phyloP scores from a whole-genome alignment of 2,888 invertebrate species.

The Ariolimax columbianus region DNA sequence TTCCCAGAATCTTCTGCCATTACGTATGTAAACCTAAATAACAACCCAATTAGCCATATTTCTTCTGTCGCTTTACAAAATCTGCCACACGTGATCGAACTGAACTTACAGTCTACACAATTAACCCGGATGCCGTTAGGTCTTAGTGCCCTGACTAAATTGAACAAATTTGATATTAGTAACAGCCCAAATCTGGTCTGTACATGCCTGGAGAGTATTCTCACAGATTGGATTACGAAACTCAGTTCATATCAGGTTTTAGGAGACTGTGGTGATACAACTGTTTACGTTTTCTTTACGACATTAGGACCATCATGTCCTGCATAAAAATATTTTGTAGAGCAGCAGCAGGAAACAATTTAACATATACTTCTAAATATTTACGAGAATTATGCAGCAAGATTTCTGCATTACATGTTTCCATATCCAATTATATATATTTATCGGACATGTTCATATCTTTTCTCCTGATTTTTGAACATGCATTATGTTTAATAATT shows the following conservation, averaged over 20 bases:
- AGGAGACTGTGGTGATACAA: neutral
- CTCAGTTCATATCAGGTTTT: neutral
- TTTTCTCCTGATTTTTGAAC: too few relatives aligned
- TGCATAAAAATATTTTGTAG: too few relatives aligned
- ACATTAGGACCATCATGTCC: neutral
- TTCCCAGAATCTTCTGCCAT: neutral
- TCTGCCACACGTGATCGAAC: neutral
- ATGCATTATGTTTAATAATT: too few relatives aligned
- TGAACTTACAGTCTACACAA: neutral
- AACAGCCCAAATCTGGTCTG: neutral
- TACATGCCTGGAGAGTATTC: neutral
- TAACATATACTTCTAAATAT: too few relatives aligned
- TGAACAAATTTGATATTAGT: neutral
- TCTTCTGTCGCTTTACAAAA: neutral
- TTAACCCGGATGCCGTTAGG: neutral
- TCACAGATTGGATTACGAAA: neutral
- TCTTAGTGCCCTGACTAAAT: neutral
- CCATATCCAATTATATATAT: too few relatives aligned
- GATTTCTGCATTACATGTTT: too few relatives aligned
- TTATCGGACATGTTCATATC: too few relatives aligned
- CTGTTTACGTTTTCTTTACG: neutral
- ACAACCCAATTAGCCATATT: neutral
- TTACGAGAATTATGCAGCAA: too few relatives aligned
- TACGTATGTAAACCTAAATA: neutral
- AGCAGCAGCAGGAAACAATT: too few relatives aligned